A percentile compares a stretch with the other conserved stretches of the same genome.
Evolutionary conservation across 2,797 vertebrate species (phyloP).

Genomic region (Schizopygopsis malacanthus): DNA sequence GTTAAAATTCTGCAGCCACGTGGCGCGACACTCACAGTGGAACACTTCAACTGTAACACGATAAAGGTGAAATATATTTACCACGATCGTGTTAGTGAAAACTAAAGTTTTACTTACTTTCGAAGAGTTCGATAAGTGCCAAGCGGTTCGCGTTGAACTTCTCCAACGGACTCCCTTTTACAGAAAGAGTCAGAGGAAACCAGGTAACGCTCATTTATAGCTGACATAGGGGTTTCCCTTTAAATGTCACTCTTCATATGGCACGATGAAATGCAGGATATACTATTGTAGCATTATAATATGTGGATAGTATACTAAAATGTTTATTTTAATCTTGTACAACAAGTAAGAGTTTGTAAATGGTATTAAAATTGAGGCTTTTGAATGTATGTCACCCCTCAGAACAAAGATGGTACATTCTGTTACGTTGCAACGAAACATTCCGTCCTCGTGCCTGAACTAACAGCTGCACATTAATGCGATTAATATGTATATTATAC

Average conservation of each 20-base stretch:
- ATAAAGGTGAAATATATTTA: not conserved
- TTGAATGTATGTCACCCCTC: too few relatives aligned
- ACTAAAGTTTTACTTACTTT: conserved; percentile 39
- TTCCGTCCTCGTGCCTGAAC: conserved; percentile 7
- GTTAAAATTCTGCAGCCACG: conserved; percentile 50
- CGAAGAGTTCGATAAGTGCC: conserved; percentile 9
- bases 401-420: conserved; percentile 39
- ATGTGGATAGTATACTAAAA: accelerated
- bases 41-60: not conserved
- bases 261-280: accelerated
- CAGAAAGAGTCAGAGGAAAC: conserved; percentile 26
- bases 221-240: not conserved
- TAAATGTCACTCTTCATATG: not conserved
- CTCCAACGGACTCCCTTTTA: not conserved
- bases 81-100: not conserved
- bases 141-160: conserved; percentile 29
- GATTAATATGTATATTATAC: not conserved
- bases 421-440: conserved; percentile 18
- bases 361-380: too few relatives aligned
- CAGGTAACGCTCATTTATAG: conserved; percentile 18
- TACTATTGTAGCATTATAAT: not conserved
- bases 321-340: not conserved
- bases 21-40: conserved; percentile 34
- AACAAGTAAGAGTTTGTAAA: too few relatives aligned
- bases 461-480: conserved; percentile 8